Conservation (phyloP, 1,140 invertebrate genomes). For the Nylanderia fulva region DNA sequence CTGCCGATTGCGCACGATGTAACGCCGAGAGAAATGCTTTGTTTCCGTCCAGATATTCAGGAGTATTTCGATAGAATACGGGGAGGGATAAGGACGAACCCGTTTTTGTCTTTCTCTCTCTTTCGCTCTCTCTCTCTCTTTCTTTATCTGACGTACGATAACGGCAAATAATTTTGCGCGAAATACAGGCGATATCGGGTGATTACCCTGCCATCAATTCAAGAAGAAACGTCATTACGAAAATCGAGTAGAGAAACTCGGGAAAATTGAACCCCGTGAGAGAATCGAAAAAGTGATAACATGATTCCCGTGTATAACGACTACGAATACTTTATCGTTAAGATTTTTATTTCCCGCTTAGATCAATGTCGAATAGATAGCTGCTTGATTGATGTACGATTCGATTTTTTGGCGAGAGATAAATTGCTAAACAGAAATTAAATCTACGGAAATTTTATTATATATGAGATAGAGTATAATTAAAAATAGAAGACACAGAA, state of each 20-base stretch:
- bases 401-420: constrained; percentile 3
- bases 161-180: constrained; percentile 51
- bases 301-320: constrained; percentile 19
- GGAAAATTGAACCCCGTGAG: constrained; percentile 21
- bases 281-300: constrained; percentile 41
- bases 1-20: constrained; percentile 73
- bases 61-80: constrained; percentile 30
- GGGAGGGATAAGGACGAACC: background rate
- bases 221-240: constrained; percentile 48
- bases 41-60: constrained; percentile 66
- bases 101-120: background rate
- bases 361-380: constrained; percentile 15
- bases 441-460: background rate
- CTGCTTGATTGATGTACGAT: constrained; percentile 27
- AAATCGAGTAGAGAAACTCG: constrained; percentile 44
- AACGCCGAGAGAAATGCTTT: constrained; percentile 64
- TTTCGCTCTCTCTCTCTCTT: background rate
- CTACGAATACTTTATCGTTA: constrained; percentile 23
- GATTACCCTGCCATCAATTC: constrained; percentile 49
- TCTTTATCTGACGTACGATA: constrained; percentile 13
- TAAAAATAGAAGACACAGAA: no score
- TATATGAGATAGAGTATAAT: no score
- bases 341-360: constrained; percentile 51
- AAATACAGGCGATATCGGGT: constrained; percentile 48
- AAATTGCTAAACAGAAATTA: background rate